Evolutionary conservation across 2,113 vertebrate species (phyloP), one percentile per base, ranked within the genome.

Genomic region (Rafetus swinhoei): DNA sequence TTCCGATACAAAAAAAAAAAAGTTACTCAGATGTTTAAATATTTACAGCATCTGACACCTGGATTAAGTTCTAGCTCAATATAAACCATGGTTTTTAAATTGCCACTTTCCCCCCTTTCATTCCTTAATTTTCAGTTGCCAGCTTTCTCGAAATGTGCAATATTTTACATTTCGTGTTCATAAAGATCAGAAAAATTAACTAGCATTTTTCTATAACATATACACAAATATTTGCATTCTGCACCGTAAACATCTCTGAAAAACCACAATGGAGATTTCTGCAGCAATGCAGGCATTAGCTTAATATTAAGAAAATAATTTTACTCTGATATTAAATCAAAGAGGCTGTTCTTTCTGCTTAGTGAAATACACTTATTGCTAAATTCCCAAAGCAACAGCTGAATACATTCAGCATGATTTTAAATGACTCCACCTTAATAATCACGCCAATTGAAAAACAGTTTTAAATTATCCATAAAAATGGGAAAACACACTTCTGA

Each of bases 361-460:
- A 55, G 35, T 94, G 83, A 95, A 95, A 90, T n/a, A 80, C 27
- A 93, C 24, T 72, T 69, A 92, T 39, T 72, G 83, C 12, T 84
- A 32, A 93, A 95, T 89, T 95, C 56, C 90, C 87, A 87, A 87
- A 95, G 62, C 54, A 96, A 94, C 60, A 90, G 59, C 52, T 93
- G 90, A 94, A 94, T 82, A 80, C 25, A 87, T 79, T 79, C 52
- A 93, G 76, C 57, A 59, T 56, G 56, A 93, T 93, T 85, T 88
- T 93, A 88, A 92, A 90, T 56, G 53, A 88, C 59, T 92, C 86
- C 79, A 93, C 84, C 79, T 35, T 96, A 74, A 87, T 76, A 94
- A 93, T 84, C 93, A 94, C 50, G 88, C 81, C 89, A 96, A 96
- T n/a, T 2, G 1, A 89, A 96, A 96, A 96, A 90, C 80, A 93